A percentile compares a stretch with the other conserved stretches of the same genome.
phyloP scores from a whole-genome alignment of 37 sponge, comb jelly and placozoan genomes.

The Agelas oroides region DNA sequence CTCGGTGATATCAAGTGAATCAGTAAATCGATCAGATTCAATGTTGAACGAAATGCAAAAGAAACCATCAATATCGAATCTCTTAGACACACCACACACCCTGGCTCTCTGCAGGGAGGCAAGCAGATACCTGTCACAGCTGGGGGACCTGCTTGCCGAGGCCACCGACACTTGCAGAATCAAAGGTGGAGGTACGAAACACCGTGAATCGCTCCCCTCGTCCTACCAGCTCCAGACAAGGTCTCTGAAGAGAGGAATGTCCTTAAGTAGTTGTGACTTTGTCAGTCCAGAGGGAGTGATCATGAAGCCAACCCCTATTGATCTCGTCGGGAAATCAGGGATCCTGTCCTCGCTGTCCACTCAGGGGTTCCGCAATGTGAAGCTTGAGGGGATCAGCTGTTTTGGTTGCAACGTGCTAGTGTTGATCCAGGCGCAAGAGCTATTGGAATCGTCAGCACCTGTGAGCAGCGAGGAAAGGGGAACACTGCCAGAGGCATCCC shows the following conservation, averaged over 20 bases:
- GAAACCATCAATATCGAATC: neutral
- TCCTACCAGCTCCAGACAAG: neutral
- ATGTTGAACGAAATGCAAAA: neutral
- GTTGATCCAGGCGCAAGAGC: slow-evolving; percentile 62
- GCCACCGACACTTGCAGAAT: neutral
- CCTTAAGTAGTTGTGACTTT: neutral
- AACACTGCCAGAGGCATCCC: neutral
- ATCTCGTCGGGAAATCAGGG: slow-evolving; percentile 44
- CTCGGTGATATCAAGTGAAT: neutral
- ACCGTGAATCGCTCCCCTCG: neutral
- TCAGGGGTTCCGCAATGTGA: slow-evolving; percentile 40
- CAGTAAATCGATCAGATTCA: neutral
- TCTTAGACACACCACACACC: slow-evolving; percentile 27
- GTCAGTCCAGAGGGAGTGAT: slow-evolving; percentile 39
- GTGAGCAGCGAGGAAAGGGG: neutral
- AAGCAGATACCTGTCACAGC: slow-evolving; percentile 1
- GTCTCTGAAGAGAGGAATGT: neutral
- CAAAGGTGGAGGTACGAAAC: too few relatives aligned
- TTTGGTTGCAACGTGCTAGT: slow-evolving; percentile 72
- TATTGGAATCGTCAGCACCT: neutral
- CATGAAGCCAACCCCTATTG: slow-evolving; percentile 41
- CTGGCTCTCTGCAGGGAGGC: slow-evolving; percentile 22
- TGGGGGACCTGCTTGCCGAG: slow-evolving; percentile 5
- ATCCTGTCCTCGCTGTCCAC: slow-evolving; percentile 11
- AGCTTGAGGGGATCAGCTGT: slow-evolving; percentile 40